Conservation (phyloP, 2,113 vertebrate species). For the Perca schrenkii region DNA sequence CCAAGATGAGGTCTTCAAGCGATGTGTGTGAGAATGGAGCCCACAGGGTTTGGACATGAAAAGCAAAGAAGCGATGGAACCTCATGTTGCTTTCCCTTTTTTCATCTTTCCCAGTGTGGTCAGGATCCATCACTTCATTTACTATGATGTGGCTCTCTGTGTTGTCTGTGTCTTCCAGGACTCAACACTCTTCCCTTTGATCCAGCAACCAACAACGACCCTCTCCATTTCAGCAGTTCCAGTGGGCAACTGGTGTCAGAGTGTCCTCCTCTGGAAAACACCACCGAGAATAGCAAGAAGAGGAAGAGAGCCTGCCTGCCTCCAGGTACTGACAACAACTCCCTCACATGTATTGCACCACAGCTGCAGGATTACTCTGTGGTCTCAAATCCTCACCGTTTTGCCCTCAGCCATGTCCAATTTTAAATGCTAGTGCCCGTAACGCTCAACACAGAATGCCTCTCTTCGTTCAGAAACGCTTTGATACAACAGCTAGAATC, state of each 20-base stretch:
- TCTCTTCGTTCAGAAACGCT: constrained; percentile 15
- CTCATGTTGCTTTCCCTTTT: background rate
- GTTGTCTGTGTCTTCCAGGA: constrained; percentile 80
- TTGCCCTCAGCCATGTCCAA: constrained; percentile 34
- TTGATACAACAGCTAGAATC: constrained; percentile 40
- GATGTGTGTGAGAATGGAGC: background rate
- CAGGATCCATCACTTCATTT: background rate
- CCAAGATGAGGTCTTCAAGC: too few relatives aligned
- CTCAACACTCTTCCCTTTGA: constrained; percentile 91
- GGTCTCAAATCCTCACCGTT: constrained; percentile 32
- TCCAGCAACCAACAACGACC: constrained; percentile 86
- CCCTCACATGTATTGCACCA: constrained; percentile 1
- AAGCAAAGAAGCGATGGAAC: background rate
- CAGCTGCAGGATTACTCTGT: constrained; percentile 31
- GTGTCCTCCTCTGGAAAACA: constrained; percentile 86
- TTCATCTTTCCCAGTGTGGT: background rate
- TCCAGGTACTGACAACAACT: constrained; percentile 84
- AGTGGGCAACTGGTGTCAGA: constrained; percentile 81
- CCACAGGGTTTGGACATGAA: background rate
- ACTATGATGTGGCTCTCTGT: constrained; percentile 29
- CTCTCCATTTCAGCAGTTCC: constrained; percentile 86
- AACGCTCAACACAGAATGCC: constrained; percentile 16
- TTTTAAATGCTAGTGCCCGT: constrained; percentile 32
- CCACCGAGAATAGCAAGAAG: constrained; percentile 88
- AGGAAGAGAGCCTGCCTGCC: constrained; percentile 87